Conservation (phyloP, 2,797 vertebrate genomes). For the Diceros bicornis region DNA sequence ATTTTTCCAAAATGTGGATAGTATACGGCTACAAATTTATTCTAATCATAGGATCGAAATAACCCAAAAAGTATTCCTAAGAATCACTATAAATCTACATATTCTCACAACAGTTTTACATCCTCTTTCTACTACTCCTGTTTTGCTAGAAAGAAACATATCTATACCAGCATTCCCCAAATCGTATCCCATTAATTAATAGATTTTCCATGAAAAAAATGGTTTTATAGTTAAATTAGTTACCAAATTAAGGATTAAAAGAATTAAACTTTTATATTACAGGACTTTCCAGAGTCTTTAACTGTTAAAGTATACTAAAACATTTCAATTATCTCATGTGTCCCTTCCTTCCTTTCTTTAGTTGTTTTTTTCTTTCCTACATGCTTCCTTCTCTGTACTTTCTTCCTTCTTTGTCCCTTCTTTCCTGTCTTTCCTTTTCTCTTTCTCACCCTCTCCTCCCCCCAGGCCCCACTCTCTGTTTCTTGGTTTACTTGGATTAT, state of each 20-base stretch:
- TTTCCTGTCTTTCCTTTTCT: neutral
- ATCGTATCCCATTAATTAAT: neutral
- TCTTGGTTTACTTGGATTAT: neutral
- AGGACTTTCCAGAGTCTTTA: neutral
- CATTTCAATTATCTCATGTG: neutral
- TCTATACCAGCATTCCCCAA: neutral
- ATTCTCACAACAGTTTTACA: neutral
- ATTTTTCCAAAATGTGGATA: slow-evolving; percentile 47
- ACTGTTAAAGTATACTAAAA: neutral
- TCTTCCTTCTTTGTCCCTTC: too few species aligned
- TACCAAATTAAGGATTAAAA: neutral
- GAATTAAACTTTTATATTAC: neutral
- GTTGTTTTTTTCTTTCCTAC: neutral
- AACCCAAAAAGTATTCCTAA: neutral
- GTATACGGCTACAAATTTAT: slow-evolving; percentile 25
- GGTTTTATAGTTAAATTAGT: neutral
- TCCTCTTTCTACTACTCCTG: neutral
- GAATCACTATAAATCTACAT: neutral
- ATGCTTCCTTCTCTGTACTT: neutral
- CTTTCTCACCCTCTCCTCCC: accelerated
- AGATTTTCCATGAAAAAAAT: neutral
- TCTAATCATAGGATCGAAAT: slow-evolving; percentile 6
- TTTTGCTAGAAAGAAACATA: neutral
- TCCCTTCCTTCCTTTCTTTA: neutral
- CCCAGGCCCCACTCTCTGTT: accelerated